Conservation (phyloP, 1,140 invertebrate species). For the Drosophila melanica region DNA sequence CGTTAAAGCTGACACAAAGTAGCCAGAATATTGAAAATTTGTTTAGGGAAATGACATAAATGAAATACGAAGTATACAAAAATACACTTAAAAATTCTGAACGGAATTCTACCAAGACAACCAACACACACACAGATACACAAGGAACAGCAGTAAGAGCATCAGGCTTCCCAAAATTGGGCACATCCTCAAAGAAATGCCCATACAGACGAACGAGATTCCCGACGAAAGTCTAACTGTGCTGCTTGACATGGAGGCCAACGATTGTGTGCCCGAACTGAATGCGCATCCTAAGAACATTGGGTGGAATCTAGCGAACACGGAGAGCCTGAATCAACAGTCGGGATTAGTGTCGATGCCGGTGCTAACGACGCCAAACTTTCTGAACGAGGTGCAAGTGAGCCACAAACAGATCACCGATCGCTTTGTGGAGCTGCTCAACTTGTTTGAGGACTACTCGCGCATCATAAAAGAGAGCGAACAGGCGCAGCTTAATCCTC, state of each 20-base stretch:
- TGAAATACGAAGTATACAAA: constrained; percentile 7
- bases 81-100: constrained; percentile 6
- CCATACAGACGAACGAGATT: constrained; percentile 5
- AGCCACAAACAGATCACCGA: constrained; percentile 58
- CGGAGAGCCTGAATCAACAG: neutral
- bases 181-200: constrained; percentile 14
- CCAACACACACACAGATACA: neutral
- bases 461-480: constrained; percentile 37
- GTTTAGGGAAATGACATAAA: constrained; percentile 9
- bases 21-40: constrained; percentile 7
- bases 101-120: neutral
- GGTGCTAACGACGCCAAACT: constrained; percentile 3
- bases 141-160: neutral
- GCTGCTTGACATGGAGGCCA: constrained; percentile 4
- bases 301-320: constrained; percentile 37
- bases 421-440: constrained; percentile 57
- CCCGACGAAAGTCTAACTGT: neutral
- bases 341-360: neutral
- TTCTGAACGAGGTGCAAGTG: constrained; percentile 50
- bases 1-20: constrained; percentile 16
- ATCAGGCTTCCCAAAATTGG: neutral
- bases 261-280: constrained; percentile 5
- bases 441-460: constrained; percentile 57
- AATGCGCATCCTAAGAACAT: constrained; percentile 15
- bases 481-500: constrained; percentile 6